Evolutionary conservation across 2,888 invertebrate species (phyloP), one percentile per base, ranked within the genome.

Genomic region (Amphipyra berbera): DNA sequence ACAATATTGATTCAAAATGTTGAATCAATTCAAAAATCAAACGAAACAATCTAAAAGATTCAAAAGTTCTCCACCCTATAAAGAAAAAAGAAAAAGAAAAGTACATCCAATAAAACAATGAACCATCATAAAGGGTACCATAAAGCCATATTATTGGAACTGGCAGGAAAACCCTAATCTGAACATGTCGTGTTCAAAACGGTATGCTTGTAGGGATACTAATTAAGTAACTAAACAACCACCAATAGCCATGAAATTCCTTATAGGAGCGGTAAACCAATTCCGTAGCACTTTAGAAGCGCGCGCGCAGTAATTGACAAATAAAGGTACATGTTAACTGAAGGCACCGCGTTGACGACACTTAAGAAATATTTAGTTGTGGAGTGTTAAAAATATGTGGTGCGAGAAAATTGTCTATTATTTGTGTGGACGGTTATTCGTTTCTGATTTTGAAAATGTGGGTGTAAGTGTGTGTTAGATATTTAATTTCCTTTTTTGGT

Each of bases 211-310:
- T 82, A 75, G 71, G 82, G 86, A 81, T 81, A 89, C 92, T 93
- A 94, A 94, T 94, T 93, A 94, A 90, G 86, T 87, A 85, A 83
- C 87, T 89, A 92, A 93, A 91, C 90, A 92, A 88, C 86, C 83
- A 78, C 88, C 88, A 90, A 93, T 89, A 89, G 88, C 91, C 88
- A 92, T 91, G 91, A 91, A 94, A 94, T 92, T 92, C 91, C 92
- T 90, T 92, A 92, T 90, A 86, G 75, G 82, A 87, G 87, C 89
- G 90, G 88, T 89, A 92, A 93, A 92, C 89, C 88, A 92, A 92
- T 93, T 93, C 87, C 84, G 84, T 87, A 84, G 85, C 90, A 90
- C 91, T 92, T 90, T 88, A 82, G 84, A 82, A 83, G 85, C 86
- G 88, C 82, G 86, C 86, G 84, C 84, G 79, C 83, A 81, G 83